These are phyloP conservation scores for Podarcis raffonei DNA, from an alignment of 2,113 vertebrate genomes.

Conservation along the genomic window DNA sequence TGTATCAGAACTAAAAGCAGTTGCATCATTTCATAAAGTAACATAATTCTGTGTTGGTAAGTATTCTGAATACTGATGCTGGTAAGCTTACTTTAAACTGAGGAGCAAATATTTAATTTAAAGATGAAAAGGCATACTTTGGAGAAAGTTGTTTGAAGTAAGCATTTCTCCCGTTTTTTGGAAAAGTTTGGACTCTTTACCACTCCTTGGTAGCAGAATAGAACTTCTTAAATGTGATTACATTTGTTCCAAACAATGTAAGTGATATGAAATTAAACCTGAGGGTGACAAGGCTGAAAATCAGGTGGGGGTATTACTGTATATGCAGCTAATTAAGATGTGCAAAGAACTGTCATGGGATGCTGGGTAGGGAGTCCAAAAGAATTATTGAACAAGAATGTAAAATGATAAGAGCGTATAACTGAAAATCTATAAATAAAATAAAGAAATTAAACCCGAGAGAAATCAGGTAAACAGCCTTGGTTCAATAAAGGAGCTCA, in stretches of 20 bases:
- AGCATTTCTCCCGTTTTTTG: background rate
- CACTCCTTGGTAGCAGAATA: background rate
- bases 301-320: no score
- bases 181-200: background rate
- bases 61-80: background rate
- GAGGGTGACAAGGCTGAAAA: background rate
- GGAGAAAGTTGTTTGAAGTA: no score
- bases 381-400: no score
- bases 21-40: background rate
- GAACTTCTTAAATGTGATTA: background rate
- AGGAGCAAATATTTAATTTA: background rate
- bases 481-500: background rate
- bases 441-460: background rate
- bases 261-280: background rate
- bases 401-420: no score
- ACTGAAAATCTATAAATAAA: no score
- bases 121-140: background rate
- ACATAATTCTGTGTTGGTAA: background rate
- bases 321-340: no score
- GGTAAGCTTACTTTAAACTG: background rate
- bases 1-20: background rate
- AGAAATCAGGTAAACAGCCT: background rate
- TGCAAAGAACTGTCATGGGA: no score
- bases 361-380: no score
- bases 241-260: background rate